Percentiles rank a stretch among this genome's conserved stretches.
Conservation (phyloP, 2,797 vertebrate species). For the Alauda arvensis region DNA sequence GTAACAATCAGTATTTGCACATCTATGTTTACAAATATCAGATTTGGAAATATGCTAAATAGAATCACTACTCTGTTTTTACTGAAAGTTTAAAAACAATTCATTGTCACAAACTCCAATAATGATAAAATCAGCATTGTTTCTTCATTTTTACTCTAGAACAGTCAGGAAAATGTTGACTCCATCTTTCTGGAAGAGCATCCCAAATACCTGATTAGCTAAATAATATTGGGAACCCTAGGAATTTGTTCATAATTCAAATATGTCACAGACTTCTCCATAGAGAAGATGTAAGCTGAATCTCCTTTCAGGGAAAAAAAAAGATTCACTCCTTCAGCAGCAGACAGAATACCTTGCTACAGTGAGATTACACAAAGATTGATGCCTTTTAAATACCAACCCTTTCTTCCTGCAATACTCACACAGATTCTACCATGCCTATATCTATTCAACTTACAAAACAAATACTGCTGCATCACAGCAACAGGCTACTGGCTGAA, state of each 20-base stretch:
- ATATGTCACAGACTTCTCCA: neutral
- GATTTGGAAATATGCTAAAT: neutral
- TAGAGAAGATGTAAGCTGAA: neutral
- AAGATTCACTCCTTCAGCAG: neutral
- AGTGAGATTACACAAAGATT: neutral
- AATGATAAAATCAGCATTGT: neutral
- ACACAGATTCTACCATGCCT: neutral
- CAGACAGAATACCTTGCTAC: neutral
- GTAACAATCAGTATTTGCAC: neutral
- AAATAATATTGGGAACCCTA: neutral
- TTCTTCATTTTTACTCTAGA: neutral
- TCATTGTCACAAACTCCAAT: neutral
- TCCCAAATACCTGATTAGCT: neutral
- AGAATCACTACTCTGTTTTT: neutral
- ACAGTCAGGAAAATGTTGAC: neutral
- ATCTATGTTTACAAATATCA: neutral
- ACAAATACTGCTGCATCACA: neutral
- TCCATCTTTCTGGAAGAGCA: neutral
- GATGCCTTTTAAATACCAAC: neutral
- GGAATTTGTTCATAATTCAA: neutral
- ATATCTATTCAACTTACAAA: neutral
- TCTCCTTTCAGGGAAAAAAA: neutral
- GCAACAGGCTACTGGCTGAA: neutral
- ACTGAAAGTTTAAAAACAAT: neutral
- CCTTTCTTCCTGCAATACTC: neutral